Conservation (phyloP, 2,888 invertebrate genomes). For the Meandrusa payeni region DNA sequence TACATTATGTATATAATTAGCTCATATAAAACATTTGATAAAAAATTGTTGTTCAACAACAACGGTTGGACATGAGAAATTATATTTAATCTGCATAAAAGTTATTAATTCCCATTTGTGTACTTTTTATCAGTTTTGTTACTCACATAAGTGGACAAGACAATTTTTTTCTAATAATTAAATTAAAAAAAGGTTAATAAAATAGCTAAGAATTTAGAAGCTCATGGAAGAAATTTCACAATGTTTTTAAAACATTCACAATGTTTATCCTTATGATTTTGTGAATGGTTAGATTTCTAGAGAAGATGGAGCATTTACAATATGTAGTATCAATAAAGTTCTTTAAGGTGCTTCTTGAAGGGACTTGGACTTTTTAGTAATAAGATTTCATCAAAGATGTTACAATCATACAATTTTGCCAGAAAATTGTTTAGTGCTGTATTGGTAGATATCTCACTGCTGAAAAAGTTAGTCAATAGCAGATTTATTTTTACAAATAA, state of each 20-base stretch:
- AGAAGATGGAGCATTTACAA: conserved; percentile 70
- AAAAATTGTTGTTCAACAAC: too few species aligned
- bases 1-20: conserved; percentile 1
- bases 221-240: conserved; percentile 81
- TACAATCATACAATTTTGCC: conserved; percentile 87
- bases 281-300: conserved; percentile 79
- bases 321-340: conserved; percentile 87
- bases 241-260: too few species aligned
- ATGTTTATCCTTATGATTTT: conserved; percentile 85
- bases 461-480: too few species aligned
- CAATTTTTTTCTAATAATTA: too few species aligned
- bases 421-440: conserved; percentile 84
- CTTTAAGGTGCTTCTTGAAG: conserved; percentile 94
- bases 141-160: conserved; percentile 89
- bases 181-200: conserved; percentile 82
- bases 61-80: too few species aligned
- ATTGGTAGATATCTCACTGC: conserved; percentile 42
- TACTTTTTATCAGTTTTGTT: conserved; percentile 54
- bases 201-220: conserved; percentile 78
- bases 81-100: too few species aligned
- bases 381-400: conserved; percentile 82
- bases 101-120: too few species aligned
- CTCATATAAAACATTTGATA: too few species aligned
- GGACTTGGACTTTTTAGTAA: conserved; percentile 85
- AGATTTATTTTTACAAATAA: too few species aligned